Percentiles rank a stretch among this genome's conserved stretches.
Evolutionary conservation across 2,113 vertebrate genomes (phyloP).

Genomic region (Zingel zingel): DNA sequence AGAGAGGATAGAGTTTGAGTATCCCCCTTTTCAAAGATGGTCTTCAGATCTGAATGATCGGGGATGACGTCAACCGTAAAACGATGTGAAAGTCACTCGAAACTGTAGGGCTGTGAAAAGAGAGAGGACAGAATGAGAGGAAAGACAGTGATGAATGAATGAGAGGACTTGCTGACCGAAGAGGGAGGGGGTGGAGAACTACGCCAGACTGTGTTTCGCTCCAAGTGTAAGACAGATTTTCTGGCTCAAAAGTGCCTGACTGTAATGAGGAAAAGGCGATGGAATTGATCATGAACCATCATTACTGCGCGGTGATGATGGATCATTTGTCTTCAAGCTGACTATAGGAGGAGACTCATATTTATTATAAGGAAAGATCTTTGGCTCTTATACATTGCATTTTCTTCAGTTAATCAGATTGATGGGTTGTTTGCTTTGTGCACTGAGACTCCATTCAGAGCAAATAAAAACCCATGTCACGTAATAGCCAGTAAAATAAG

Average conservation of each 20-base stretch:
- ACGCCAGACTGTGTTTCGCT: background rate
- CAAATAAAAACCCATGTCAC: constrained; percentile 28
- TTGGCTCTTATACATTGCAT: constrained; percentile 16
- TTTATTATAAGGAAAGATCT: constrained; percentile 34
- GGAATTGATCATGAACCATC: constrained; percentile 48
- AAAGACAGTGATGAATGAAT: constrained; percentile 38
- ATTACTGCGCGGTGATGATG: constrained; percentile 36
- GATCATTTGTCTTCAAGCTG: constrained; percentile 30
- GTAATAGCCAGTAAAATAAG: constrained; percentile 18
- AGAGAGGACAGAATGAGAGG: constrained; percentile 22
- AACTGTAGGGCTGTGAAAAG: constrained; percentile 26
- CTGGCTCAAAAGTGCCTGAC: constrained; percentile 39
- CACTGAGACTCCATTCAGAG: constrained; percentile 12
- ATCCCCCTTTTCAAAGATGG: constrained; percentile 39
- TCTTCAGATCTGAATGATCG: constrained; percentile 42
- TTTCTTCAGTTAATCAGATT: constrained; percentile 55
- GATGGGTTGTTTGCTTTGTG: constrained; percentile 34
- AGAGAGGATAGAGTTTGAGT: constrained; percentile 41
- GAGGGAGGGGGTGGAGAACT: background rate
- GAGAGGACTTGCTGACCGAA: constrained; percentile 41
- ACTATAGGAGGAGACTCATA: constrained; percentile 30
- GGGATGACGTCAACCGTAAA: constrained; percentile 13
- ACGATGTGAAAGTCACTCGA: constrained; percentile 28
- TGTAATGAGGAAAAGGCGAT: constrained; percentile 39
- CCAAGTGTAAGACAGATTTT: constrained; percentile 31